Conservation (phyloP, 2,888 invertebrate species). For the Melinaea marsaeus region DNA sequence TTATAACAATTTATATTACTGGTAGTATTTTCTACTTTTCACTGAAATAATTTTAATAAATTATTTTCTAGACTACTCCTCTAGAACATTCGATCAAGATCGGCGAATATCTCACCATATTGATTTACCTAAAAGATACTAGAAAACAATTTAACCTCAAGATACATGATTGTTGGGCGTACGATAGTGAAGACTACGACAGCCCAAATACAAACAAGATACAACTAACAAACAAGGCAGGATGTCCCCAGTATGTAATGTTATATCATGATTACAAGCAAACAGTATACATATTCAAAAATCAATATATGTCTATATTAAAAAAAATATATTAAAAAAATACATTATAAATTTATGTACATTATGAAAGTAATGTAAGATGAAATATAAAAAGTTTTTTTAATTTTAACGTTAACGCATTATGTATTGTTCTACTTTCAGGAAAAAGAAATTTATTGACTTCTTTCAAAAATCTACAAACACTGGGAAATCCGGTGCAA, state of each 20-base stretch:
- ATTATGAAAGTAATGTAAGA: too few relatives aligned
- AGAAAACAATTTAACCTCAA: slow-evolving; percentile 81
- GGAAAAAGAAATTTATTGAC: slow-evolving; percentile 81
- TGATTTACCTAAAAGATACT: slow-evolving; percentile 82
- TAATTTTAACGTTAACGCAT: too few relatives aligned
- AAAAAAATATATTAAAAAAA: too few relatives aligned
- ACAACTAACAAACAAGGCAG: slow-evolving; percentile 81
- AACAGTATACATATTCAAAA: too few relatives aligned
- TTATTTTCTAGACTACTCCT: slow-evolving; percentile 72
- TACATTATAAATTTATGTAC: too few relatives aligned
- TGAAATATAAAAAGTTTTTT: too few relatives aligned
- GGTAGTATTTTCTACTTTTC: background rate
- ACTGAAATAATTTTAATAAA: background rate
- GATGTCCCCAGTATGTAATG: slow-evolving; percentile 79
- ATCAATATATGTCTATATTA: too few relatives aligned
- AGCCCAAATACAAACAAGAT: slow-evolving; percentile 77
- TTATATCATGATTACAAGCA: background rate
- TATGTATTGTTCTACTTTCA: slow-evolving; percentile 41
- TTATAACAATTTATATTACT: slow-evolving; percentile 4
- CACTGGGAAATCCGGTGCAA: slow-evolving; percentile 79
- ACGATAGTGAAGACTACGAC: slow-evolving; percentile 80
- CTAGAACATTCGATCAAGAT: slow-evolving; percentile 81
- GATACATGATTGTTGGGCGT: slow-evolving; percentile 86
- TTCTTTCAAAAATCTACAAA: slow-evolving; percentile 80
- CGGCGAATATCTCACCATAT: slow-evolving; percentile 83